A percentile compares a stretch with the other conserved stretches of the same genome.
phyloP scores from a whole-genome alignment of 1,140 invertebrate genomes.

The Colletes gigas region DNA sequence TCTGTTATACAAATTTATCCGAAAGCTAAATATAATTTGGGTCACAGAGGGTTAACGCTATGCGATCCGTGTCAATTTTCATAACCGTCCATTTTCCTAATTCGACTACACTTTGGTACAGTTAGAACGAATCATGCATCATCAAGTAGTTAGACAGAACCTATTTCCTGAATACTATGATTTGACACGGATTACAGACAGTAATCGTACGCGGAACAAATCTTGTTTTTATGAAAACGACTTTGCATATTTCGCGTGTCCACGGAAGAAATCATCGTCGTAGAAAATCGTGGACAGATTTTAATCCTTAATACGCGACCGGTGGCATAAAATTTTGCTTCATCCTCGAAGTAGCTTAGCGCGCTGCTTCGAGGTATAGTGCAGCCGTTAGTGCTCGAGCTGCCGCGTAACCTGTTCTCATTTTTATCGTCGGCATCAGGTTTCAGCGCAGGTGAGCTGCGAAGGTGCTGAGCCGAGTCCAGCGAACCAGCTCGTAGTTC shows the following conservation, averaged over 20 bases:
- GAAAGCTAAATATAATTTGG: too few relatives aligned
- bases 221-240: too few relatives aligned
- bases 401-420: conserved; percentile 79
- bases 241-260: too few relatives aligned
- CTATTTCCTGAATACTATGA: background rate
- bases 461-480: conserved; percentile 66
- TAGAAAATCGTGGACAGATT: conserved; percentile 5
- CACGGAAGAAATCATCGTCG: too few relatives aligned
- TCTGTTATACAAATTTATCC: too few relatives aligned
- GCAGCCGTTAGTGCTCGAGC: conserved; percentile 53
- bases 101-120: background rate
- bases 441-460: conserved; percentile 77
- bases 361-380: conserved; percentile 49
- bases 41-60: background rate
- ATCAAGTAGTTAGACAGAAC: background rate
- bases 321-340: conserved; percentile 44
- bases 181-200: background rate
- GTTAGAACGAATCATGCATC: background rate
- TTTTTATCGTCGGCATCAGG: conserved; percentile 79
- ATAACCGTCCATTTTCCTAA: background rate
- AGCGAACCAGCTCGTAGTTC: conserved; percentile 60
- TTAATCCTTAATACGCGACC: conserved; percentile 1
- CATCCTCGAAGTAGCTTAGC: conserved; percentile 51
- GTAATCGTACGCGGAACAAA: too few relatives aligned
- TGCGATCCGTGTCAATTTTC: background rate